Base-by-base conservation (phyloP, 2,888 invertebrate species). In the Lasioglossum calceatum region DNA sequence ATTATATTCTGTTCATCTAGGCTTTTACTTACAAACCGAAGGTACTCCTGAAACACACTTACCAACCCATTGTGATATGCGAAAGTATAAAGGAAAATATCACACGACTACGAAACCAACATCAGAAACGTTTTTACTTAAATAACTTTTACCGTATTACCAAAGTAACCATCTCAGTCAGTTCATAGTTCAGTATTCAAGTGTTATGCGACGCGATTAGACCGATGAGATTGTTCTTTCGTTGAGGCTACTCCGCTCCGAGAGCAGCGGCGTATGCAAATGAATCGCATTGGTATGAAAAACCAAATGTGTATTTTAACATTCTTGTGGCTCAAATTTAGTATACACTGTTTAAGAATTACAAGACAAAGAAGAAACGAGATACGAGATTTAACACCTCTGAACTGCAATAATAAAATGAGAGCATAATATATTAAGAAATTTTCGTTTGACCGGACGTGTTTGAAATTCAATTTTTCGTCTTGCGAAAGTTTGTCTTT, bases 1-100 rank as follows among this genome's bases (percentile, higher is more conserved):
- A 90, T 89, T 87, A 89, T 91, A 91, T 91, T 92, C 77, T 86
- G 88, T 91, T 90, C 79, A 87, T 85, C 77, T 77, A 86, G 82
- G 72, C 67, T 88, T 89, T 85, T 77, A 75, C 42, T 81, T 61
- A 36, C 81, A 77, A 84, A 85, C 79, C 84, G 76, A 67, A 39
- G 75, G 81, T 73, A 47, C 85, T 84, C 70, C 73, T 32, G 67
- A 82, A 44, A 87, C 81, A 87, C 81, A 83, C 64, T 89, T 85
- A 86, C 12, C 71, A 71, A 79, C 32, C 39, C 79, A 81, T 88
- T 87, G 86, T 90, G 91, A 91, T 90, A 81, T 87, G 85, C 44
- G 88, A 85, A 89, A 90, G 84, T 89, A 44, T 44, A 88, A 82
- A 64, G 71, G 61, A 73, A 73, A 42, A 77, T 73, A 77, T 79